Base-by-base conservation (phyloP, 2,797 vertebrate genomes). In the Selene dorsalis region DNA sequence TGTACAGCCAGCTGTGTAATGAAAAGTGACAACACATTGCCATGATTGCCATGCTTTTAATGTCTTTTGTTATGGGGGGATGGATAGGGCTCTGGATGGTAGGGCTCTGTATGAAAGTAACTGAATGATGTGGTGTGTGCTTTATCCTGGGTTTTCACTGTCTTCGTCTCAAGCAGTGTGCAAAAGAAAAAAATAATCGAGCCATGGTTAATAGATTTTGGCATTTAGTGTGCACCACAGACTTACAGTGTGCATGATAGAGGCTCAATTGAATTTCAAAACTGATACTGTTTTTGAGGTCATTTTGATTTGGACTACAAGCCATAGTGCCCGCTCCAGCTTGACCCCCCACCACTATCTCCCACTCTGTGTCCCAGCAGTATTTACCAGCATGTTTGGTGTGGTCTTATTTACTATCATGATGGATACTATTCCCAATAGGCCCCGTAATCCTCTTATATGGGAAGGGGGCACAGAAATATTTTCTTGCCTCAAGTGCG, bases 21-120 rank as follows among this genome's bases (percentile, higher is more conserved):
- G 85, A 89, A 88, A 91, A 93, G 83, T 93, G 92, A 93, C 92
- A 93, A 85, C 77, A 86, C 78, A 65, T 74, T 78, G 86, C 79
- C 79, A 79, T 79, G 77, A 65, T 75, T 78, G 86, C 79, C 79
- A 79, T 80, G 77, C 85, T 80, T 89, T 89, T 89, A 90, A 91
- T 87, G 80, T 90, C 72, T 91, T 87, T 86, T 81, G 85, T 90
- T 85, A 87, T 77, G 84, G 86, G 68, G 77, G 70, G 60, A 68
- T 69, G 79, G 82, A 72, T 69, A 64, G 75, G 65, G 63, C 70
- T 77, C 47, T 78, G 78, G 74, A 75, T 62, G 70, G 75, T 78
- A 56, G 60, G 58, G 53, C 38, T 72, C 63, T 79, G 58, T 62
- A 38, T 73, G 47, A 70, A 69, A 67, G 69, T 41, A 68, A 84